These are phyloP conservation scores for Oscheius sp. DNA, from an alignment of 2,888 invertebrate species.

Conservation along the genomic window DNA sequence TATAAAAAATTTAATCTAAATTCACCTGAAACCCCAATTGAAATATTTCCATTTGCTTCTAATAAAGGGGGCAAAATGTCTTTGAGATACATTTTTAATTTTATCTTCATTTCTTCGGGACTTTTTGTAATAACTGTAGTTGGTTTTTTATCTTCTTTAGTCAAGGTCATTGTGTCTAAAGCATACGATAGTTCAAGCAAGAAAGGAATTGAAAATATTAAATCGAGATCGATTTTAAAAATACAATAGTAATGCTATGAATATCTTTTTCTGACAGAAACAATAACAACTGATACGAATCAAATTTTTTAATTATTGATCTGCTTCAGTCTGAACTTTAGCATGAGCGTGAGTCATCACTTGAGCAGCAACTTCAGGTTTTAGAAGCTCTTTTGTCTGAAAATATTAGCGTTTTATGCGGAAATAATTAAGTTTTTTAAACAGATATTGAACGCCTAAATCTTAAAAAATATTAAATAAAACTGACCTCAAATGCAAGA, in stretches of 20 bases:
- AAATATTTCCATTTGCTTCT: slow-evolving; percentile 37
- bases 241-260: not conserved
- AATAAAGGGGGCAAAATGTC: slow-evolving; percentile 35
- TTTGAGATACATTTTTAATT: slow-evolving; percentile 23
- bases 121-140: slow-evolving; percentile 6
- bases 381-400: slow-evolving; percentile 45
- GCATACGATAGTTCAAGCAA: not conserved
- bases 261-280: slow-evolving; percentile 4
- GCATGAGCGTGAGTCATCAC: slow-evolving; percentile 45
- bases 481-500: slow-evolving; percentile 34
- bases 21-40: slow-evolving; percentile 40
- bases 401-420: not conserved
- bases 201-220: not conserved
- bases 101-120: slow-evolving; percentile 13
- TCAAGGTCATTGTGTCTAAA: slow-evolving; percentile 16
- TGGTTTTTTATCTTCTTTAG: not conserved
- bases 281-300: slow-evolving; percentile 9
- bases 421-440: not conserved
- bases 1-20: not conserved
- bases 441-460: not conserved
- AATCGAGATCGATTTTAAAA: not conserved
- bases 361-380: slow-evolving; percentile 45
- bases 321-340: slow-evolving; percentile 34
- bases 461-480: not conserved
- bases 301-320: not conserved